Evolutionary conservation across 2,113 vertebrate species (phyloP), one percentile per base, ranked within the genome.

Genomic region (Polyodon spathula): DNA sequence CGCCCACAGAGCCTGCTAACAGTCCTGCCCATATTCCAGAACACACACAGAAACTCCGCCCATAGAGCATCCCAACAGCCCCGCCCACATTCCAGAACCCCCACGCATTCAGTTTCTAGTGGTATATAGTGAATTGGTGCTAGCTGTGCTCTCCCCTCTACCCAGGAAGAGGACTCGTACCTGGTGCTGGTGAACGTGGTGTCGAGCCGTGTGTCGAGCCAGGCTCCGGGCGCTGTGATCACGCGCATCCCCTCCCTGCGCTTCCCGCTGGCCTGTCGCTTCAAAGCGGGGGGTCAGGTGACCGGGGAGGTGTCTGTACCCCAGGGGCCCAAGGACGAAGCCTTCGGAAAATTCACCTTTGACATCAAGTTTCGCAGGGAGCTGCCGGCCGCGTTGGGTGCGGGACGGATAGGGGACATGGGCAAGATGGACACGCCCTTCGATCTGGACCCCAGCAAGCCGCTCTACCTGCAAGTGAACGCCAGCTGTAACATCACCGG

Each of bases 311-410:
- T 7, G 37, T 11, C 16, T 3, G 38, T 54, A 37, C 17, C 42
- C 40, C 59, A 51, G 4, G n/a, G 37, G 8, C 38, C 38, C 2
- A 5, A 2, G 4, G 58, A 63, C 6, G 10, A 39, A 40, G 15
- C 41, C 3, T 67, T 69, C 53, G 58, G 60, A 8, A 59, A n/a
- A 14, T 65, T 65, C 39, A 69, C 56, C 6, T 65, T 70, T 63
- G 67, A 64, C 5, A 67, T 67, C 40, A 54, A 60, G 12, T 50
- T 67, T 48, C n/a, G n/a, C n/a, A n/a, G n/a, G 58, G 40, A 37
- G 14, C 40, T 2, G 12, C 15, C 38, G 14, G 10, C 9, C 53
- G 11, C 4, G 40, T 14, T 11, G 8, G 54, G 40, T 5, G 11
- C 15, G 42, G 41, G 2, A 10, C 15, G 41, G 39, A 15, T n/a